Conservation (phyloP, 2,113 vertebrate species). For the Rissa tridactyla region DNA sequence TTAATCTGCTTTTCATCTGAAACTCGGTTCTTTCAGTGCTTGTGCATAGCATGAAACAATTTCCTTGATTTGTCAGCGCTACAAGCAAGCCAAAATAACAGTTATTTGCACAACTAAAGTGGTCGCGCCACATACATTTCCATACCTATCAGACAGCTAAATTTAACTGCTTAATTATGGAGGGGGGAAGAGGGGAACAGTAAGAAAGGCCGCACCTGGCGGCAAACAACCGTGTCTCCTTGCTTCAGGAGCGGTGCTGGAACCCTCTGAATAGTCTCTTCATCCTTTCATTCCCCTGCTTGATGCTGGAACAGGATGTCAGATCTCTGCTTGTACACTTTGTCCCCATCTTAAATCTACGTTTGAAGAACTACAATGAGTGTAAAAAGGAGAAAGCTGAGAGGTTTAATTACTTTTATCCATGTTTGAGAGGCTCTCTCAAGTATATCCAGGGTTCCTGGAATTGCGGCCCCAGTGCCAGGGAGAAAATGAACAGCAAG, state of each 20-base stretch:
- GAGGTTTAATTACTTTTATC: constrained; percentile 44
- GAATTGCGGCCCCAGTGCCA: constrained; percentile 9
- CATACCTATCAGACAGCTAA: constrained; percentile 42
- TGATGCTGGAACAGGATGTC: neutral
- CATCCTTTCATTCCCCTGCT: neutral
- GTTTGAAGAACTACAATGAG: neutral
- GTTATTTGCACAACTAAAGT: neutral
- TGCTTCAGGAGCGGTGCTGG: neutral
- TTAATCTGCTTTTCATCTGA: neutral
- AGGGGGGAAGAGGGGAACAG: neutral
- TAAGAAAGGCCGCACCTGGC: constrained; percentile 20
- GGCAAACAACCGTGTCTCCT: neutral
- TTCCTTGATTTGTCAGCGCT: neutral
- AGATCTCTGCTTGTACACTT: neutral
- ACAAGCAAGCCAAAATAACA: neutral
- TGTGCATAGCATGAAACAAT: neutral
- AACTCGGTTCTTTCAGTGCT: neutral
- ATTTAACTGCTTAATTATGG: neutral
- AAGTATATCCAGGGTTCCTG: constrained; percentile 18
- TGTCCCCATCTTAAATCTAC: neutral
- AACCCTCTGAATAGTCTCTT: neutral
- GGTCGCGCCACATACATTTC: neutral
- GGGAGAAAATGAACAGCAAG: constrained; percentile 41
- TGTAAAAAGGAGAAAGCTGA: neutral
- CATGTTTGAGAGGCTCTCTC: neutral